A percentile compares a stretch with the other conserved stretches of the same genome.
These are phyloP conservation scores for Hyposoter dolosus DNA, from an alignment of 2,888 invertebrate genomes.

Conservation along the genomic window DNA sequence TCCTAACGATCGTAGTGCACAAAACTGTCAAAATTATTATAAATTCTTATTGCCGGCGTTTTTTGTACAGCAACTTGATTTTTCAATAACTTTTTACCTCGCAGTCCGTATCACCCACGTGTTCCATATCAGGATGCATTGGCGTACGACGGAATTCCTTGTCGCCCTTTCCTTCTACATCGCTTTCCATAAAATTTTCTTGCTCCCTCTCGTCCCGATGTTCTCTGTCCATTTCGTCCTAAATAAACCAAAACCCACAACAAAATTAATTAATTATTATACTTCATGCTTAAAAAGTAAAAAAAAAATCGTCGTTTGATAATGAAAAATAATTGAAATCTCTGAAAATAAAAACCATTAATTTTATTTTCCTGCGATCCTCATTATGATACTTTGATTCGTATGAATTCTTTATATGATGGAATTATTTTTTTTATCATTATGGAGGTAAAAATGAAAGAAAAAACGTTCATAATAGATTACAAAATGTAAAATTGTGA, in stretches of 20 bases:
- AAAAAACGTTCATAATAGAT: background rate
- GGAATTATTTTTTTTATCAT: background rate
- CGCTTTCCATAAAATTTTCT: conserved; percentile 78
- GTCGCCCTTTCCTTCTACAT: conserved; percentile 76
- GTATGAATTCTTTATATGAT: too few relatives aligned
- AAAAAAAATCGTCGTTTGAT: background rate
- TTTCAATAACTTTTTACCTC: conserved; percentile 64
- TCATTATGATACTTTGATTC: too few relatives aligned
- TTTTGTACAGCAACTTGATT: background rate
- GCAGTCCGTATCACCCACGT: conserved; percentile 67
- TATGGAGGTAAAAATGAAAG: background rate
- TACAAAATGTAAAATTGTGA: background rate
- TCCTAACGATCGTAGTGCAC: background rate
- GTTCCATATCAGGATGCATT: conserved; percentile 69
- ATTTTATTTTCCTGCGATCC: background rate
- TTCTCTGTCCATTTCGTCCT: conserved; percentile 82
- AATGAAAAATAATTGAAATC: background rate
- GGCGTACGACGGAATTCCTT: conserved; percentile 79
- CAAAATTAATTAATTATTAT: background rate
- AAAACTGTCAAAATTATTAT: too few relatives aligned
- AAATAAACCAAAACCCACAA: conserved; percentile 35
- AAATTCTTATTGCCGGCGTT: background rate
- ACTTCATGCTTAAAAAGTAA: background rate
- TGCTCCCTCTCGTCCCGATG: conserved; percentile 77
- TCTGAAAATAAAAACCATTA: background rate